phyloP scores from a whole-genome alignment of 2,797 vertebrate species.

The Enteromius unitaeniatus region DNA sequence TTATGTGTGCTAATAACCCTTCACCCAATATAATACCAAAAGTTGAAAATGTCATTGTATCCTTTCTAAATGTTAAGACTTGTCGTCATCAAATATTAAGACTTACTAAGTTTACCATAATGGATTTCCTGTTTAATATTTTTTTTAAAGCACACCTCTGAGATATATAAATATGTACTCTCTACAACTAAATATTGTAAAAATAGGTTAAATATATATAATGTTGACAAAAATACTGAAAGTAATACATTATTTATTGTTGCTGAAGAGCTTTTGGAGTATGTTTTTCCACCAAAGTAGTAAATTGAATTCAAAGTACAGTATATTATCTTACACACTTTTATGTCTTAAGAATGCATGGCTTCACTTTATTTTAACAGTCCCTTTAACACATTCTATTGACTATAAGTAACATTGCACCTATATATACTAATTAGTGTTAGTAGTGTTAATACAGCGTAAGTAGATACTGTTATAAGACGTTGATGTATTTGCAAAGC shows the following conservation, averaged over 20 bases:
- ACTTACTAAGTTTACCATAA: not conserved
- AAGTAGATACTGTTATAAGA: too few species aligned
- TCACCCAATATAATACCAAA: constrained; percentile 59
- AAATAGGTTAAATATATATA: not conserved
- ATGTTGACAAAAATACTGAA: not conserved
- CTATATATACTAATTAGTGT: too few species aligned
- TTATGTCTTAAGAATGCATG: not conserved
- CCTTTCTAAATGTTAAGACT: too few species aligned
- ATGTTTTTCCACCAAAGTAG: too few species aligned
- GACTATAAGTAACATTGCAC: too few species aligned
- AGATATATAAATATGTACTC: not conserved
- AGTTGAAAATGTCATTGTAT: not conserved
- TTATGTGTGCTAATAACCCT: constrained; percentile 48
- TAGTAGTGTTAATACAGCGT: too few species aligned
- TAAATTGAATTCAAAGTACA: not conserved
- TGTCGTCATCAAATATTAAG: not conserved
- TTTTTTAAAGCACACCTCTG: not conserved
- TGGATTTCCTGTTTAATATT: not conserved
- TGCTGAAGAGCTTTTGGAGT: too few species aligned
- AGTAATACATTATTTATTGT: too few species aligned
- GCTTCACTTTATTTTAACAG: too few species aligned
- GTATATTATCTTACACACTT: not conserved
- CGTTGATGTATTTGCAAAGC: too few species aligned
- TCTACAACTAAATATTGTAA: not conserved
- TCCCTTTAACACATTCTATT: too few species aligned